Conservation (phyloP, 2,888 invertebrate species). For the Acrocyrtus sp. region DNA sequence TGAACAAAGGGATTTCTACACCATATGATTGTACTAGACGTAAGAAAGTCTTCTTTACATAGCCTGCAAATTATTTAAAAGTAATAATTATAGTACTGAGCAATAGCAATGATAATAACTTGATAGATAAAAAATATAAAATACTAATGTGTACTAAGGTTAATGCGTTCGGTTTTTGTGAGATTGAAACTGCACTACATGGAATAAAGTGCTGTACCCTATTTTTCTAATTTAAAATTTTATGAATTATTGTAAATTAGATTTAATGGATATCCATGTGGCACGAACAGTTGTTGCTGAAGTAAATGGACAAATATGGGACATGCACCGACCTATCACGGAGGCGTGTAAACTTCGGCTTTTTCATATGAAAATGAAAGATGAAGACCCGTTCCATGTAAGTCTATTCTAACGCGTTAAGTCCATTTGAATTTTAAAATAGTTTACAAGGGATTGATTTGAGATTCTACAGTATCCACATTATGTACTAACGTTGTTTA, state of each 20-base stretch:
- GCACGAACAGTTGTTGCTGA: slow-evolving; percentile 82
- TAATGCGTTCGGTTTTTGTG: too few relatives aligned
- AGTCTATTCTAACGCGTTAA: too few relatives aligned
- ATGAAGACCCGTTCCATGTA: slow-evolving; percentile 64
- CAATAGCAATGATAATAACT: too few relatives aligned
- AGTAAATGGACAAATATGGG: slow-evolving; percentile 86
- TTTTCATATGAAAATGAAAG: slow-evolving; percentile 73
- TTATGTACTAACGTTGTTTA: too few relatives aligned
- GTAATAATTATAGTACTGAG: too few relatives aligned
- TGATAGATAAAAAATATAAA: slow-evolving; percentile 1
- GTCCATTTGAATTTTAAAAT: too few relatives aligned
- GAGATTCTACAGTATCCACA: neutral
- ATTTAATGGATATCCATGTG: slow-evolving; percentile 78
- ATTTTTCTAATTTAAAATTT: slow-evolving; percentile 1
- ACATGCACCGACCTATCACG: slow-evolving; percentile 88
- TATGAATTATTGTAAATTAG: slow-evolving; percentile 68
- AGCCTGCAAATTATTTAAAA: neutral
- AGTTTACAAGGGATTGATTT: too few relatives aligned
- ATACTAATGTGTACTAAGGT: too few relatives aligned
- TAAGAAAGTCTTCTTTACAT: slow-evolving; percentile 67
- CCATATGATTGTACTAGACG: slow-evolving; percentile 92
- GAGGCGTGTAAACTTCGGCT: slow-evolving; percentile 73
- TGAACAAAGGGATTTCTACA: slow-evolving; percentile 93
- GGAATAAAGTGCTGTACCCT: too few relatives aligned
- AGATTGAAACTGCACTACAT: too few relatives aligned